Percentiles rank a stretch among this genome's conserved stretches.
Conservation (phyloP, 2,113 vertebrate species). For the Sinocyclocheilus maitianheensis region DNA sequence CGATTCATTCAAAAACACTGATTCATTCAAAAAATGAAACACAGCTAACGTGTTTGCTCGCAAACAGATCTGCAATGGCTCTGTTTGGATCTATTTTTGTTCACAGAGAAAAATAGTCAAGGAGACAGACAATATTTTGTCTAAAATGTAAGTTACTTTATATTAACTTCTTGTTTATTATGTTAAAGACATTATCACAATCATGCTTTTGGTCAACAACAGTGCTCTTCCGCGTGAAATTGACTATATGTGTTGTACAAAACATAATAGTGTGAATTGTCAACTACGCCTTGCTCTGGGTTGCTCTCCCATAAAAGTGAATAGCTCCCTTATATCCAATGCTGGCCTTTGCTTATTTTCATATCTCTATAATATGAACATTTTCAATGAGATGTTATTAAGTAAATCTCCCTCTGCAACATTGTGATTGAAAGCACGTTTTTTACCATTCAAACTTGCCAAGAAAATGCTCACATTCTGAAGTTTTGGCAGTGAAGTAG, state of each 20-base stretch:
- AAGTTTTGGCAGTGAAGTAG: conserved; percentile 66
- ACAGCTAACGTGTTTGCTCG: background rate
- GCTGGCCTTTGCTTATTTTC: conserved; percentile 20
- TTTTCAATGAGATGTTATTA: conserved; percentile 31
- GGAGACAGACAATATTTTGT: background rate
- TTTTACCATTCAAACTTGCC: conserved; percentile 1
- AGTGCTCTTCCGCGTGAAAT: background rate
- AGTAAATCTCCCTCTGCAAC: conserved; percentile 26
- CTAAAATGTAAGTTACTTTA: background rate
- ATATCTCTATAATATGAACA: conserved; percentile 14
- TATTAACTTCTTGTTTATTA: background rate
- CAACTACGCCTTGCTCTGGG: background rate
- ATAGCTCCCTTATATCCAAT: conserved; percentile 8
- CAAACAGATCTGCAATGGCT: background rate
- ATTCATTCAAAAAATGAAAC: background rate
- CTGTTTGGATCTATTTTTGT: background rate
- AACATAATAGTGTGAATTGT: background rate
- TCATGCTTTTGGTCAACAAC: background rate
- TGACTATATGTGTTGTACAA: background rate
- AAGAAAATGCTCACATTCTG: conserved; percentile 29
- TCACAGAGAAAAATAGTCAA: background rate
- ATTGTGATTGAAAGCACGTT: conserved; percentile 21
- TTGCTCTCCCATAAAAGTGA: background rate
- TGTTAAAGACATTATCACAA: background rate
- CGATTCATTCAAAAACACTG: background rate